Conservation (phyloP, 2,797 vertebrate species). For the Bucorvus abyssinicus region DNA sequence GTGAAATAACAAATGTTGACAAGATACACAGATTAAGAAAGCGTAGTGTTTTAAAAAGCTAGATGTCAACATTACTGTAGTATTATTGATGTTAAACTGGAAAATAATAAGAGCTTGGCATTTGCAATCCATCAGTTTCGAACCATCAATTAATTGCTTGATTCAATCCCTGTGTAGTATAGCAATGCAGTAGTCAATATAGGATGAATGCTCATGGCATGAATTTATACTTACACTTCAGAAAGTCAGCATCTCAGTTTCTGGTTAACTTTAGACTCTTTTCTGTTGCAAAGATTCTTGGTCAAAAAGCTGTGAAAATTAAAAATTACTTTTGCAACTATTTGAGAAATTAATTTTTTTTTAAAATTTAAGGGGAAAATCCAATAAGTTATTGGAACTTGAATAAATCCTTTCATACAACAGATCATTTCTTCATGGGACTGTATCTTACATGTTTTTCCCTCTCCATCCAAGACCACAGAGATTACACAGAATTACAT, state of each 20-base stretch:
- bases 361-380: background rate
- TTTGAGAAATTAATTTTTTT: background rate
- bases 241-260: background rate
- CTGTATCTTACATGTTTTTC: background rate
- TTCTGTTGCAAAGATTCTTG: background rate
- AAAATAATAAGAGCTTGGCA: background rate
- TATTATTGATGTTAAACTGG: background rate
- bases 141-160: background rate
- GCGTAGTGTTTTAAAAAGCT: background rate
- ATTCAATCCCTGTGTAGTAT: background rate
- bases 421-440: background rate
- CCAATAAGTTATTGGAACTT: background rate
- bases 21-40: background rate
- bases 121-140: background rate
- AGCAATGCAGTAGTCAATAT: background rate
- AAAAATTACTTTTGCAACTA: background rate
- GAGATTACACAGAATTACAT: too few species aligned
- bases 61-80: background rate
- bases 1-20: background rate
- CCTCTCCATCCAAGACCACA: background rate
- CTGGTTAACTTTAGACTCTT: background rate
- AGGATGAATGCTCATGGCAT: background rate
- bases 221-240: background rate
- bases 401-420: background rate
- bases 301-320: background rate